Percentiles rank a stretch among this genome's conserved stretches.
Evolutionary conservation across 2,797 vertebrate species (phyloP).

Genomic region (Chiloscyllium punctatum): DNA sequence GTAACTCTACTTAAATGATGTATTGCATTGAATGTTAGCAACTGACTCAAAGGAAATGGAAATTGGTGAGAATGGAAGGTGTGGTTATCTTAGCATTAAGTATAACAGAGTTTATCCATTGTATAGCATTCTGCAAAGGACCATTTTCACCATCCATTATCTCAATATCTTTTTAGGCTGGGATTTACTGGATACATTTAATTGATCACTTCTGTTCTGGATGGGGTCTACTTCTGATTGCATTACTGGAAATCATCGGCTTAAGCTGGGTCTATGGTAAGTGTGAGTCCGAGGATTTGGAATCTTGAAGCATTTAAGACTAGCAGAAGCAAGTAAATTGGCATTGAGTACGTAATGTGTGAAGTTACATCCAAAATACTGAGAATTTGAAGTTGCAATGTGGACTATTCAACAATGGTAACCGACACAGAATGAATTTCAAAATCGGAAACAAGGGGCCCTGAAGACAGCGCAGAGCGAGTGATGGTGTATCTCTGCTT

Average conservation of each 20-base stretch:
- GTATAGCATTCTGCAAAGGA: neutral
- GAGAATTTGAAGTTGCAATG: neutral
- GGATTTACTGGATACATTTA: constrained; percentile 64
- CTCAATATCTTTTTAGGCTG: constrained; percentile 49
- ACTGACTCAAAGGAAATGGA: neutral
- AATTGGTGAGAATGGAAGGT: neutral
- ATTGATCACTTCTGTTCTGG: constrained; percentile 69
- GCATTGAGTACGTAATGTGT: neutral
- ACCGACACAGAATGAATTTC: neutral
- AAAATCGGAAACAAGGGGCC: neutral
- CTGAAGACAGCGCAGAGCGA: neutral
- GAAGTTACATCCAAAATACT: neutral
- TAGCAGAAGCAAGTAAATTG: neutral
- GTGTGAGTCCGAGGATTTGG: neutral
- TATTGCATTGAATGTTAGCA: neutral
- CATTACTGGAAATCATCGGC: constrained; percentile 73
- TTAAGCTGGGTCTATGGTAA: constrained; percentile 82
- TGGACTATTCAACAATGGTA: neutral
- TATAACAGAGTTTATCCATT: neutral
- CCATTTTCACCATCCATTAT: neutral
- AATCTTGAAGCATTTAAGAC: neutral
- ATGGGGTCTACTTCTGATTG: constrained; percentile 77
- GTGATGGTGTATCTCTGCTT: neutral
- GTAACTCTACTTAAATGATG: neutral
- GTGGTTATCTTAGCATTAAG: neutral